phyloP scores from a whole-genome alignment of 2,113 vertebrate genomes.

The Abramis brama region DNA sequence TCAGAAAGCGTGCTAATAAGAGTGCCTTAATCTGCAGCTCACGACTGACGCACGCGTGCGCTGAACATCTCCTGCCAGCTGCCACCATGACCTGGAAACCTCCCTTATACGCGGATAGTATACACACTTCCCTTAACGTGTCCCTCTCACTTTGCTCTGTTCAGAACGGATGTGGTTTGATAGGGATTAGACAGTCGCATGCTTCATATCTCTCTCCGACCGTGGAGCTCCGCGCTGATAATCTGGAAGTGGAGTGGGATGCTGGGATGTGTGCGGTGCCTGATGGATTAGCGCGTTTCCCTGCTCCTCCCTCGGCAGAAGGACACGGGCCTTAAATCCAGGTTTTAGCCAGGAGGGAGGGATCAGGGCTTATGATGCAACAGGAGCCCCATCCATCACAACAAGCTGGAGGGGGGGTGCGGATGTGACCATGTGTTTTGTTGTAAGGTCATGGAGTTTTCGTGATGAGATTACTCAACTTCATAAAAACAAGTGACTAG shows the following conservation, averaged over 20 bases:
- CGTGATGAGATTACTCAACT: conserved; percentile 30
- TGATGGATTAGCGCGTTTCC: conserved; percentile 69
- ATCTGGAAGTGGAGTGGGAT: conserved; percentile 70
- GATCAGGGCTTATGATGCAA: conserved; percentile 76
- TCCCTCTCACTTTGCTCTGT: neutral
- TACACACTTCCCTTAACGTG: neutral
- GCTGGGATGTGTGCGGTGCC: conserved; percentile 59
- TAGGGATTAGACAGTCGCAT: neutral
- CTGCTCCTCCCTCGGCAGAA: conserved; percentile 70
- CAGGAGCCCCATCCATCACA: conserved; percentile 63
- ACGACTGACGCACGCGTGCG: conserved; percentile 43
- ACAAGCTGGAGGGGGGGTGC: conserved; percentile 45
- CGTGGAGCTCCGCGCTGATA: conserved; percentile 50
- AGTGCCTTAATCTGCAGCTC: conserved; percentile 61
- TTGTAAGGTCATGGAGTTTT: conserved; percentile 59
- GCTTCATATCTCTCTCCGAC: neutral
- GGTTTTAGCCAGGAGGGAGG: conserved; percentile 70
- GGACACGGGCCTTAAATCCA: conserved; percentile 74
- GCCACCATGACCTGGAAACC: conserved; percentile 29
- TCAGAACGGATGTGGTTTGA: neutral
- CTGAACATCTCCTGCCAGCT: conserved; percentile 32
- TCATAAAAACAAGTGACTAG: conserved; percentile 13
- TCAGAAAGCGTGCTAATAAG: conserved; percentile 63
- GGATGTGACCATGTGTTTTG: conserved; percentile 40
- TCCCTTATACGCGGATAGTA: neutral